phyloP scores from a whole-genome alignment of 2,888 invertebrate genomes.

The Eupithecia tripunctaria region DNA sequence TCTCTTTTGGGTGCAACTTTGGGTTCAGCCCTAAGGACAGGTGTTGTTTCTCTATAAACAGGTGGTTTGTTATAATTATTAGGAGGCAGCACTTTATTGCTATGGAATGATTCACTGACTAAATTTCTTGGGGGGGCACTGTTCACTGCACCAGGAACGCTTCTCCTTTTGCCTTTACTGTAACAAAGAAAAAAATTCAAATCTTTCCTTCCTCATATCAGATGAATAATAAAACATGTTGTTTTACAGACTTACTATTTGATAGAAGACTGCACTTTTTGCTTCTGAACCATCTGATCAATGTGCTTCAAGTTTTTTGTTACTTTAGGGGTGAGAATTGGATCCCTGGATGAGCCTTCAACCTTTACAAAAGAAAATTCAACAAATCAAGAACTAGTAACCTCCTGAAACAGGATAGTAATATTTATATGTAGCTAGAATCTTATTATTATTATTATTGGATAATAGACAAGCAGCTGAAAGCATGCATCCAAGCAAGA shows the following conservation, averaged over 20 bases:
- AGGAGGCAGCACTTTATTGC: constrained; percentile 6
- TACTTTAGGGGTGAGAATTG: constrained; percentile 69
- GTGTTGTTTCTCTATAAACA: constrained; percentile 11
- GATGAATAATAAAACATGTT: neutral
- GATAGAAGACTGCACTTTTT: constrained; percentile 56
- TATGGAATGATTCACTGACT: constrained; percentile 47
- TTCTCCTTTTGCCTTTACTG: constrained; percentile 74
- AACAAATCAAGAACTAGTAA: neutral
- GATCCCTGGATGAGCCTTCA: constrained; percentile 60
- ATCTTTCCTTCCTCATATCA: neutral
- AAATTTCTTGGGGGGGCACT: constrained; percentile 31
- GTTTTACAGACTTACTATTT: constrained; percentile 61
- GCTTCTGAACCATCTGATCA: constrained; percentile 72
- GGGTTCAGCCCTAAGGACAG: neutral
- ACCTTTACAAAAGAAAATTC: constrained; percentile 54
- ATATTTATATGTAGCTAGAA: too few species aligned
- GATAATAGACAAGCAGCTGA: too few species aligned
- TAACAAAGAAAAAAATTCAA: constrained; percentile 25
- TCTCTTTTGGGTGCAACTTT: neutral
- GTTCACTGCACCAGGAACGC: constrained; percentile 55
- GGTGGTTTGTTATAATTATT: constrained; percentile 2
- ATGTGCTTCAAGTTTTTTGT: constrained; percentile 72
- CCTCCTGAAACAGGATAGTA: too few species aligned
- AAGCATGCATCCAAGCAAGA: too few species aligned
- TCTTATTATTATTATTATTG: too few species aligned